A percentile compares a stretch with the other conserved stretches of the same genome.
These are phyloP conservation scores for Perodicticus potto DNA, from an alignment of 2,797 vertebrate species.

Conservation along the genomic window DNA sequence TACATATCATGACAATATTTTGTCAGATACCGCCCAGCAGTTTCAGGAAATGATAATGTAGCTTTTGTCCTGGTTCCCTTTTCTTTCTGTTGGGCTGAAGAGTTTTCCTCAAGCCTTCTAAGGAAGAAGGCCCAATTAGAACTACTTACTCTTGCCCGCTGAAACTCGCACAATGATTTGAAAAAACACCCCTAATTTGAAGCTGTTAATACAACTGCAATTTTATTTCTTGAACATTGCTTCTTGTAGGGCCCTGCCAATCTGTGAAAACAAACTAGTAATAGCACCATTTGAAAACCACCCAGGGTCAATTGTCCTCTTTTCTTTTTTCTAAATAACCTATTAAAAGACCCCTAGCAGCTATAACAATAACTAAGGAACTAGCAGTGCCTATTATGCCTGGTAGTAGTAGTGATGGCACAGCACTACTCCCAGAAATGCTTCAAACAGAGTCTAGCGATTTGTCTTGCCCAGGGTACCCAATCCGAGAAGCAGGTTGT, in stretches of 20 bases:
- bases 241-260: constrained; percentile 77
- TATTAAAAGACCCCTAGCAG: constrained; percentile 80
- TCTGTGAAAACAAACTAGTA: constrained; percentile 83
- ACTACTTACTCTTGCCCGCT: constrained; percentile 68
- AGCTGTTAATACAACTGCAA: constrained; percentile 82
- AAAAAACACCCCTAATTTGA: constrained; percentile 83
- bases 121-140: constrained; percentile 74
- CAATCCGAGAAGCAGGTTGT: constrained; percentile 50
- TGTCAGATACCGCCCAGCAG: not conserved
- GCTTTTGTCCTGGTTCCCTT: not conserved
- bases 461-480: constrained; percentile 61
- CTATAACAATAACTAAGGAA: constrained; percentile 76
- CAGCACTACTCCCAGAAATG: constrained; percentile 72
- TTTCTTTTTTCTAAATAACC: constrained; percentile 82
- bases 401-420: constrained; percentile 52
- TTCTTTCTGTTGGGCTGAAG: constrained; percentile 33
- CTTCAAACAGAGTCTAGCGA: constrained; percentile 66
- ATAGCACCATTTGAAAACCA: constrained; percentile 82
- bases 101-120: constrained; percentile 56
- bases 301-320: constrained; percentile 82
- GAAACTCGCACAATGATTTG: constrained; percentile 76
- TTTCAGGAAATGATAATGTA: not conserved
- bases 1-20: constrained; percentile 39
- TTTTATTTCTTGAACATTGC: constrained; percentile 81
- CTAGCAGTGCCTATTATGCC: constrained; percentile 73